Evolutionary conservation across 2,888 invertebrate species (phyloP), one percentile per base, ranked within the genome.

Genomic region (Lithophane leautieri): DNA sequence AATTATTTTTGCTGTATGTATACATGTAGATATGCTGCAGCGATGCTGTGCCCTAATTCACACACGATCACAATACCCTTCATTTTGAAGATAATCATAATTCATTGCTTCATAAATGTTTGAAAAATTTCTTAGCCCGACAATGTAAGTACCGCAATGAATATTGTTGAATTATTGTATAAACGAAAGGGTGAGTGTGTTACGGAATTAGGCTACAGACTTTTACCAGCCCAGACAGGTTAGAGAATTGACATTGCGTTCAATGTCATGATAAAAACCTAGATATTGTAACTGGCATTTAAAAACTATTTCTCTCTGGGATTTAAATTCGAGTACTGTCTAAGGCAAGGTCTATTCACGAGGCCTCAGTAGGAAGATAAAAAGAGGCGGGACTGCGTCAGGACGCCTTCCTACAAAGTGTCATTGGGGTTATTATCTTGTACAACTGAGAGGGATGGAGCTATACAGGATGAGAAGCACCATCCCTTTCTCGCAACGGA

Each of bases 281-380:
- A 81, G 73, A 76, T 78, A 76, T 80, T 73, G 44, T 62, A 66
- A 34, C 42, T 67, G 63, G 70, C 67, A 78, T 62, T 80, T 89
- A 89, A 89, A 11, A 81, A 83, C 87, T 73, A 76, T 79, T 84
- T 78, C 75, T 81, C 87, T 88, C 78, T 82, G 88, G 88, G 89
- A 92, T 90, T 91, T 91, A 87, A 91, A 92, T 91, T 92, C 89
- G 88, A 91, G 89, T 86, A 88, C 87, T 89, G 81, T 90, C 86
- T 85, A 89, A 89, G 88, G 84, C 87, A 80, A 84, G 88, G 81
- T 89, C 91, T 89, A 91, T 92, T 92, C 88, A 91, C 88, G 81
- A 83, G 83, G 88, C 88, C 90, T 93, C 90, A 90, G 47, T 25
- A 60, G 70, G 28, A 14, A 92, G 91, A 94, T 92, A 93, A 93